Evolutionary conservation across 2,113 vertebrate species (phyloP).

Genomic region (Callithrix jacchus): DNA sequence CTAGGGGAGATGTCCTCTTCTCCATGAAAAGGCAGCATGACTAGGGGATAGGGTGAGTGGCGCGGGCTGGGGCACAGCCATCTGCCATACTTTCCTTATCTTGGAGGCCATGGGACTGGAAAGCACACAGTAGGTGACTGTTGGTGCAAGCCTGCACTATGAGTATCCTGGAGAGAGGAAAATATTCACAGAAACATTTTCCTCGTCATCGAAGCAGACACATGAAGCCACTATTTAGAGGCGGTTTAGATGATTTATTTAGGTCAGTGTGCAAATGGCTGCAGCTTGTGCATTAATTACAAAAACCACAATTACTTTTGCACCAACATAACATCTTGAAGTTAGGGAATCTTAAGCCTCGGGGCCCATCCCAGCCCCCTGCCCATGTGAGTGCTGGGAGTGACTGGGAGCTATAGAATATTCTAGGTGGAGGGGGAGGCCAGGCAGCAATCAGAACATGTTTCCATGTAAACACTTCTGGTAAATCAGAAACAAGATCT

Average conservation of each 20-base stretch:
- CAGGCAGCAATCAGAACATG: not conserved
- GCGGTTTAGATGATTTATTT: not conserved
- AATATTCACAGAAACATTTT: not conserved
- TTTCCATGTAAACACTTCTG: not conserved
- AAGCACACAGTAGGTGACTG: not conserved
- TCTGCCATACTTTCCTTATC: not conserved
- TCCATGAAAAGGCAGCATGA: not conserved
- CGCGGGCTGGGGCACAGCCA: not conserved
- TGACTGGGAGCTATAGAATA: not conserved
- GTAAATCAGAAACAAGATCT: not conserved
- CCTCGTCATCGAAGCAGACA: not conserved
- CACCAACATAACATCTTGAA: not conserved
- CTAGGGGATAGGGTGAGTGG: not conserved
- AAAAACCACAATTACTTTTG: too few species aligned
- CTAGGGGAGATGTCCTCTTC: not conserved
- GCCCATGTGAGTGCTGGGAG: not conserved
- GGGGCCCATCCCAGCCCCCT: not conserved
- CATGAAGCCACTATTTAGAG: not conserved
- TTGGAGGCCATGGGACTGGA: not conserved
- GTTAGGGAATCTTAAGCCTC: not conserved
- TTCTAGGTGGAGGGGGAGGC: not conserved
- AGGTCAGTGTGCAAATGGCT: too few species aligned
- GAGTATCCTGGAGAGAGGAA: not conserved
- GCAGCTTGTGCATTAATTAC: too few species aligned
- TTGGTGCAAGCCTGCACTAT: not conserved